These are phyloP conservation scores for Oasisia sp. DNA, from an alignment of 2,888 invertebrate species.

Conservation along the genomic window DNA sequence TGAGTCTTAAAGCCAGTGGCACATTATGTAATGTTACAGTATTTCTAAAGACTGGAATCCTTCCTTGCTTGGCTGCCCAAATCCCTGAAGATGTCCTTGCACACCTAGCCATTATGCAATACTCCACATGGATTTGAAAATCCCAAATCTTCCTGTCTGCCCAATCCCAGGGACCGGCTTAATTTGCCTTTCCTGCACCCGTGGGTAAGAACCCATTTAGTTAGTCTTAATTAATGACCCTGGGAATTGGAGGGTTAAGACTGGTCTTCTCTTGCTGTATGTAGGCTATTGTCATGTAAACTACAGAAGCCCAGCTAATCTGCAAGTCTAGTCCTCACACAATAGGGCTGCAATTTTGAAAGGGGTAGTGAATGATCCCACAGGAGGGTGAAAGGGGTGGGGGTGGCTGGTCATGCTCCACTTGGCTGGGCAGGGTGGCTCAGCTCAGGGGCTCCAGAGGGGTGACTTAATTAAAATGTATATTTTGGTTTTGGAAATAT, in stretches of 20 bases:
- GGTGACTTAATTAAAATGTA: not conserved
- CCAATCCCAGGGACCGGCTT: not conserved
- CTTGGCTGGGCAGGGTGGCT: not conserved
- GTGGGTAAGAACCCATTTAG: not conserved
- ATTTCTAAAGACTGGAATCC: not conserved
- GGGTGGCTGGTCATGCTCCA: not conserved
- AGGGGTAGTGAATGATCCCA: conserved; percentile 2
- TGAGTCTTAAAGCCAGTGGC: not conserved
- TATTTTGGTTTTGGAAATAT: not conserved
- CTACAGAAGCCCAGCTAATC: not conserved
- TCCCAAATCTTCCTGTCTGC: not conserved
- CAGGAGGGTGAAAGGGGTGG: not conserved
- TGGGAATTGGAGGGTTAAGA: not conserved
- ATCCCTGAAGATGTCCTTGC: not conserved
- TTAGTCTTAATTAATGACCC: not conserved
- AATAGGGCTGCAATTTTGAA: not conserved
- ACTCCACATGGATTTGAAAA: conserved; percentile 4
- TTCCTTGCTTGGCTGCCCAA: not conserved
- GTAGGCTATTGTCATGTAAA: not conserved
- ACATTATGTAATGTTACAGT: not conserved
- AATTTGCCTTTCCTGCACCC: not conserved
- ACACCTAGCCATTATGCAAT: not conserved
- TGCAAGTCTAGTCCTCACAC: not conserved
- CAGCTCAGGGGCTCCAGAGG: not conserved
- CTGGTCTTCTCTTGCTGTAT: not conserved